Conservation (phyloP, 1,140 invertebrate genomes). For the Gonioctena quinquepunctata region DNA sequence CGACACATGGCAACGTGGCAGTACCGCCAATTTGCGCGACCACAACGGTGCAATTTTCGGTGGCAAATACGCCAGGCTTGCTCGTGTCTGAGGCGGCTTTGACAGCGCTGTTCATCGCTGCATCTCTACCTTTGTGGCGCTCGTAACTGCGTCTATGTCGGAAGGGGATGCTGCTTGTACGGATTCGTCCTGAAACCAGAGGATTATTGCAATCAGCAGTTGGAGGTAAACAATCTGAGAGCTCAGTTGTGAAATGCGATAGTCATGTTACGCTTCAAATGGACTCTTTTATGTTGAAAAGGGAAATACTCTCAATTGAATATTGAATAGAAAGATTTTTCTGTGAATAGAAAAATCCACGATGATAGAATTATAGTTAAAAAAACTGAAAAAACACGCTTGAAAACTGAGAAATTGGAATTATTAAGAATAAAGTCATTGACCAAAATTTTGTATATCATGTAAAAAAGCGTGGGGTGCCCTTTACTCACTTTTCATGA, state of each 20-base stretch:
- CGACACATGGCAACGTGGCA: constrained; percentile 71
- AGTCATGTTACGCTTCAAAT: too few relatives aligned
- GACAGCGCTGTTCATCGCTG: constrained; percentile 31
- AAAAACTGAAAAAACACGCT: too few relatives aligned
- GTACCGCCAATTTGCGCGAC: constrained; percentile 74
- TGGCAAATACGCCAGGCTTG: constrained; percentile 54
- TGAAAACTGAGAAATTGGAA: too few relatives aligned
- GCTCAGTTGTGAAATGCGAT: too few relatives aligned
- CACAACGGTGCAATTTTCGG: constrained; percentile 64
- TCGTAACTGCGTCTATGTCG: constrained; percentile 47
- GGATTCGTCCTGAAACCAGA: not conserved
- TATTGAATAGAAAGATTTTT: too few relatives aligned
- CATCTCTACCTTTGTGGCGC: constrained; percentile 39
- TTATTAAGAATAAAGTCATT: too few relatives aligned
- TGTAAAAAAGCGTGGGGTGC: not conserved
- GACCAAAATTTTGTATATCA: not conserved
- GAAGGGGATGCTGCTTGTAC: constrained; percentile 1
- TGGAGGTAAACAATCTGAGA: too few relatives aligned
- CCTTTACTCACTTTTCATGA: not conserved
- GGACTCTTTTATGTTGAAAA: too few relatives aligned
- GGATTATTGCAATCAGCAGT: too few relatives aligned
- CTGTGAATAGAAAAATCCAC: too few relatives aligned
- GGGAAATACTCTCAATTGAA: too few relatives aligned
- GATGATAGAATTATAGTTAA: too few relatives aligned
- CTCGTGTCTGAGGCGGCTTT: constrained; percentile 30